Evolutionary conservation across 2,113 vertebrate genomes (phyloP).

Genomic region (Agapornis roseicollis): DNA sequence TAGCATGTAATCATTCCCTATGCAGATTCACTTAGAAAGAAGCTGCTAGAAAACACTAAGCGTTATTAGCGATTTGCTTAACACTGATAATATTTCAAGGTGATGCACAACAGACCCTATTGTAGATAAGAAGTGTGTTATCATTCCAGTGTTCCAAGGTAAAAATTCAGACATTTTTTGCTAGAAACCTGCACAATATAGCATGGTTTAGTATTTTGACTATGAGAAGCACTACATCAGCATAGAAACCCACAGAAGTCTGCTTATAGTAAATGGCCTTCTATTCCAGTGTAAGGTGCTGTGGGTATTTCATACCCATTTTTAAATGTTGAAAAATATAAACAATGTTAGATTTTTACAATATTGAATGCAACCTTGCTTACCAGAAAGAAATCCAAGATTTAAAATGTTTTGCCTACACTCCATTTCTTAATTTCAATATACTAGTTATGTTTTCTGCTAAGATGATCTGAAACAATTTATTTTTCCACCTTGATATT

Average conservation of each 20-base stretch:
- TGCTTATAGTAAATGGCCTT: not conserved
- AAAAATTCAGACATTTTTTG: not conserved
- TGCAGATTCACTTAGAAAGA: not conserved
- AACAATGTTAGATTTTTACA: not conserved
- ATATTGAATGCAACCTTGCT: not conserved
- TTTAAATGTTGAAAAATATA: not conserved
- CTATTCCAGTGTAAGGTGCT: not conserved
- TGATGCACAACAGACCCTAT: not conserved
- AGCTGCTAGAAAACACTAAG: not conserved
- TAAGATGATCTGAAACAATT: not conserved
- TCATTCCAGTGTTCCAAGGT: not conserved
- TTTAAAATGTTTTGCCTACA: not conserved
- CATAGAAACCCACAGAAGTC: not conserved
- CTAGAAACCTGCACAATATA: not conserved
- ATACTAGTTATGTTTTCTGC: not conserved
- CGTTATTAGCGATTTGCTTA: not conserved
- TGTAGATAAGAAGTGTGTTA: not conserved
- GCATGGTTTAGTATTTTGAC: not conserved
- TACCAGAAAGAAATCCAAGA: not conserved
- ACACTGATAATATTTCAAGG: slow-evolving; percentile 36
- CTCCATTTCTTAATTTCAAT: not conserved
- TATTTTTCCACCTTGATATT: not conserved
- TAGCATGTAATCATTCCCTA: not conserved
- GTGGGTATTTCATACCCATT: accelerated
- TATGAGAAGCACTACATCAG: not conserved